Evolutionary conservation across 1,140 invertebrate species (phyloP), one percentile per base, ranked within the genome.

Genomic region (Mamestra configurata): DNA sequence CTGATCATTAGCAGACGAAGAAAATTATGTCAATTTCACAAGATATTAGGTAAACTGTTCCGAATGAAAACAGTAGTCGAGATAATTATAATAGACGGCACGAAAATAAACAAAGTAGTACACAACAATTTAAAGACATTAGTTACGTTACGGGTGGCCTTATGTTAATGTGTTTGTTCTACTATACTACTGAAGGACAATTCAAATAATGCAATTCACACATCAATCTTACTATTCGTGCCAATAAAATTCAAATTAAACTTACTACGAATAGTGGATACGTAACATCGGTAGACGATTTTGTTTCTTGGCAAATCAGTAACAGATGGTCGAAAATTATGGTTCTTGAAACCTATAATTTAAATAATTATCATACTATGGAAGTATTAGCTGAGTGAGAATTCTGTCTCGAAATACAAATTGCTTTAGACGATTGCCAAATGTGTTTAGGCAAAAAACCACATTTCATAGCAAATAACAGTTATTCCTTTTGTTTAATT

Each of bases 171-270:
- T 37, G 27, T 71, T 53, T 61, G 59, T 5, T 20, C 24, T 51
- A 53, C 27, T 53, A 53, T 35, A 71, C 61, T 37, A 40, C 10
- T 11, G 66, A 53, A 71, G 20, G 49, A 53, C 68, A 71, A 71
- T 71, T 35, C 46, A 51, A 71, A 71, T 71, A 71, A 51, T 71
- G 51, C 37, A 43, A 43, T 75, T 37, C 20, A 59, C 20, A 75
- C 18, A 75, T 75, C 71, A 57, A 57, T 57, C 13, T 57, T 59
- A 59, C 13, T 37, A 43, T 59, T 75, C 53, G 71, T 75, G 71
- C 71, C 53, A 75, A 75, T 75, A 75, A 75, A 20, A 24, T 43
- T 40, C 37, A 57, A 15, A 57, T 66, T 66, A 66, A 35, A 35
- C 18, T 20, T 40, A 20, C 8, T 66, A n/a, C 2, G 15, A 13